These are phyloP conservation scores for Labrus mixtus DNA, from an alignment of 2,113 vertebrate species.

Conservation along the genomic window DNA sequence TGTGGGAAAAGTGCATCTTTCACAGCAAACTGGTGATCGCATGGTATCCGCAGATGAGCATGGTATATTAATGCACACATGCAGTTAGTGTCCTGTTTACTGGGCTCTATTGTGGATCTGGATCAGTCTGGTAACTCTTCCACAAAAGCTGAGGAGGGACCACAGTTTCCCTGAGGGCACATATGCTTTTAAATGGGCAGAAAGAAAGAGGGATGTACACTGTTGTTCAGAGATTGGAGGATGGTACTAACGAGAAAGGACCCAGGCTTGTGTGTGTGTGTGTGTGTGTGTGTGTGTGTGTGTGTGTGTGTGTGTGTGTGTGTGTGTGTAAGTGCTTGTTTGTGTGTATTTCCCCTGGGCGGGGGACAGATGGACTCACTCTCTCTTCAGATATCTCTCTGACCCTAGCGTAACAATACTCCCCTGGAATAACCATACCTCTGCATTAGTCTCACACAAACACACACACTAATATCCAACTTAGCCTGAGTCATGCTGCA, in stretches of 20 bases:
- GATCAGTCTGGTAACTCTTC: slow-evolving; percentile 27
- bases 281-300: slow-evolving; percentile 18
- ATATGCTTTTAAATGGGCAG: slow-evolving; percentile 78
- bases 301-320: slow-evolving; percentile 29
- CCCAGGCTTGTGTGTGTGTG: slow-evolving; percentile 15
- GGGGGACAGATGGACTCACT: slow-evolving; percentile 72
- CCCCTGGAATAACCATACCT: slow-evolving; percentile 37
- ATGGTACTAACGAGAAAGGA: slow-evolving; percentile 56
- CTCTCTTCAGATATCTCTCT: slow-evolving; percentile 62
- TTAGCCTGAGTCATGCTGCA: slow-evolving; percentile 4
- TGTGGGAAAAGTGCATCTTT: slow-evolving; percentile 76
- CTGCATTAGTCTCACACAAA: not conserved
- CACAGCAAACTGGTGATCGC: slow-evolving; percentile 65
- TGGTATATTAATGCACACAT: slow-evolving; percentile 11
- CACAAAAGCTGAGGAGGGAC: slow-evolving; percentile 41
- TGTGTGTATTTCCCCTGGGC: slow-evolving; percentile 54
- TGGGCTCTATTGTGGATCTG: slow-evolving; percentile 34
- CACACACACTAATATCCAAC: slow-evolving; percentile 2
- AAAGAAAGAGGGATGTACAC: slow-evolving; percentile 48
- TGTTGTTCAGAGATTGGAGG: slow-evolving; percentile 45
- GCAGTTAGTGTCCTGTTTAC: slow-evolving; percentile 12
- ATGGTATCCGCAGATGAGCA: slow-evolving; percentile 5
- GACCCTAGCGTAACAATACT: slow-evolving; percentile 69
- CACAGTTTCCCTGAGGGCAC: slow-evolving; percentile 56
- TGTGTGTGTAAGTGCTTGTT: slow-evolving; percentile 18